Percentiles rank a stretch among this genome's conserved stretches.
phyloP scores from a whole-genome alignment of 2,888 invertebrate genomes.

The Scaptomyza parva region DNA sequence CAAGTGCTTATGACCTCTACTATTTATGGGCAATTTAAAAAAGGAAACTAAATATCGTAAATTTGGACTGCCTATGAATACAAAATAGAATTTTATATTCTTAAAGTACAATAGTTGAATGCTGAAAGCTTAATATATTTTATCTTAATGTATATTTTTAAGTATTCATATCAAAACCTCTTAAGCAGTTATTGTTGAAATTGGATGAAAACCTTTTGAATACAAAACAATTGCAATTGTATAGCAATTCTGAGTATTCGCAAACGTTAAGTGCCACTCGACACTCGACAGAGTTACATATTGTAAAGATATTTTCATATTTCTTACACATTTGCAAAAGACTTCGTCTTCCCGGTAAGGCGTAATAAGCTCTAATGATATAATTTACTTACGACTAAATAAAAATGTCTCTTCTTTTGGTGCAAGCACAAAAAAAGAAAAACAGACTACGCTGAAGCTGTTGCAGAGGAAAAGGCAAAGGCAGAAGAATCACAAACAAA shows the following conservation, averaged over 20 bases:
- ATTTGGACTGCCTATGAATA: not conserved
- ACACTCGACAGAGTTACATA: slow-evolving; percentile 37
- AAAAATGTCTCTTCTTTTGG: slow-evolving; percentile 46
- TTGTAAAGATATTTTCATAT: slow-evolving; percentile 30
- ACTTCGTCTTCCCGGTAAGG: slow-evolving; percentile 37
- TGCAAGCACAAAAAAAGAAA: no score
- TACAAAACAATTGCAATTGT: slow-evolving; percentile 1
- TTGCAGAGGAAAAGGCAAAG: slow-evolving; percentile 30
- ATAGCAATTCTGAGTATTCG: not conserved
- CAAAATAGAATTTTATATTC: no score
- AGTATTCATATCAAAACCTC: not conserved
- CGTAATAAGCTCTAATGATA: slow-evolving; percentile 70
- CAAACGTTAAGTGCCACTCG: slow-evolving; percentile 28
- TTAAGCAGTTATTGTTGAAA: no score
- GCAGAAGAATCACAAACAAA: slow-evolving; percentile 55
- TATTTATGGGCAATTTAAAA: slow-evolving; percentile 17
- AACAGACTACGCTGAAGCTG: not conserved
- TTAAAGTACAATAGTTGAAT: no score
- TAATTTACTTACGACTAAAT: slow-evolving; percentile 68
- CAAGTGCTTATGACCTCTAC: slow-evolving; percentile 6
- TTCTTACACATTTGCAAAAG: slow-evolving; percentile 5
- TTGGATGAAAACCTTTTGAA: not conserved
- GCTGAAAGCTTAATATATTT: not conserved
- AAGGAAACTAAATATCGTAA: slow-evolving; percentile 3
- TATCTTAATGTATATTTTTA: not conserved